Evolutionary conservation across 2,113 vertebrate species (phyloP).

Genomic region (Pavo muticus): DNA sequence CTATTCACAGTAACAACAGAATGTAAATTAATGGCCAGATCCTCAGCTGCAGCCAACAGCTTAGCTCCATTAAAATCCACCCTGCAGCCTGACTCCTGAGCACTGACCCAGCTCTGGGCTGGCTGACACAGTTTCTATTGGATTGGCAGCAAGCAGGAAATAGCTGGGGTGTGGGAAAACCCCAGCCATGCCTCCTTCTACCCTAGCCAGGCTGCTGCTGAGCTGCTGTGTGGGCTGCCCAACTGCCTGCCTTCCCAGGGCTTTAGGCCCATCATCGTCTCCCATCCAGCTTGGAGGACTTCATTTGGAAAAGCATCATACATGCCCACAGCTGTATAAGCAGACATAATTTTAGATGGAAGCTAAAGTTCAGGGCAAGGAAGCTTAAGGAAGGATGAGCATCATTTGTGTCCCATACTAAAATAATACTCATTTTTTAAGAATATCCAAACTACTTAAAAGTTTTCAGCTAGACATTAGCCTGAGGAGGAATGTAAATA

Average conservation of each 20-base stretch:
- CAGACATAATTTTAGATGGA: not conserved
- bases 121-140: constrained; percentile 45
- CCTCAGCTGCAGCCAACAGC: constrained; percentile 51
- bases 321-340: not conserved
- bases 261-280: accelerated
- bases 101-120: not conserved
- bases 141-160: not conserved
- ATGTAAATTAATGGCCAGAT: constrained; percentile 47
- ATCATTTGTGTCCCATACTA: not conserved
- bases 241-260: not conserved
- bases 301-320: not conserved
- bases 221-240: not conserved
- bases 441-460: not conserved
- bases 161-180: constrained; percentile 23
- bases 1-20: constrained; percentile 18
- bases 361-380: not conserved
- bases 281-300: not conserved
- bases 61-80: constrained; percentile 58
- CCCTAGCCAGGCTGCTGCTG: accelerated
- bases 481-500: not conserved
- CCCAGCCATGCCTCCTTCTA: not conserved
- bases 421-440: not conserved
- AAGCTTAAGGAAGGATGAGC: not conserved
- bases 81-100: constrained; percentile 30
- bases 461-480: not conserved